Base-by-base conservation (phyloP, 2,113 vertebrate species). In the Centropristis striata region DNA sequence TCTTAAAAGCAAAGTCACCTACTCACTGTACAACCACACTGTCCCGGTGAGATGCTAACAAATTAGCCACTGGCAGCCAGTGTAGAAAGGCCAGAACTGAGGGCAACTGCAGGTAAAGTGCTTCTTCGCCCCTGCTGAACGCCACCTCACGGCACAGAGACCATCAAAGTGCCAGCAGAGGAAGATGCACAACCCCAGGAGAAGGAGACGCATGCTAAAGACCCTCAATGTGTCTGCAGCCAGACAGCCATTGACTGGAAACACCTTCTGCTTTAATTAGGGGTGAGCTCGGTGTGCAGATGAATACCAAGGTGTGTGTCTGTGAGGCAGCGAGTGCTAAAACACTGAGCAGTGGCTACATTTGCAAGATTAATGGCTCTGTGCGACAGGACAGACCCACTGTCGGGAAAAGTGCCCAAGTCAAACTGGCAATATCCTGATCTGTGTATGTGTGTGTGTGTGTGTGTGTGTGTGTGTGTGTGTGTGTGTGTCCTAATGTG, bases 111-210 rank as follows among this genome's bases (percentile, higher is more conserved):
- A 71, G 50, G 72, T 82, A 21, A 76, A 71, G 53, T 37, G 58
- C 4, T n/a, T 5, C 3, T 72, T 65, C 2, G 9, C 18, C 28
- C 49, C 60, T 37, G 25, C n/a, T 44, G 23, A 58, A 50, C 1
- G 5, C n/a, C 54, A 60, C 49, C 12, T 60, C 23, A 44, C 37
- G 51, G 27, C 39, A 65, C 32, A 46, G 66, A 42, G 16, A 44
- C 92, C 81, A 90, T 93, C 81, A 89, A 92, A 81, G 84, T 90
- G 91, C 84, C 90, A 90, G 84, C 50, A 72, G 12, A 63, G 64
- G 41, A 75, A 93, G 92, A 95, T 86, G 86, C 68, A 93, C 91
- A 86, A n/a, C 27, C 55, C 27, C 41, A 15, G 27, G 54, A 75
- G 75, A 84, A 64, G 75, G 50, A 86, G 85, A 47, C 37, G 69